Conservation (phyloP, 30 jellyfish, hydroid and myxozoan species). For the Turritopsis rubra region DNA sequence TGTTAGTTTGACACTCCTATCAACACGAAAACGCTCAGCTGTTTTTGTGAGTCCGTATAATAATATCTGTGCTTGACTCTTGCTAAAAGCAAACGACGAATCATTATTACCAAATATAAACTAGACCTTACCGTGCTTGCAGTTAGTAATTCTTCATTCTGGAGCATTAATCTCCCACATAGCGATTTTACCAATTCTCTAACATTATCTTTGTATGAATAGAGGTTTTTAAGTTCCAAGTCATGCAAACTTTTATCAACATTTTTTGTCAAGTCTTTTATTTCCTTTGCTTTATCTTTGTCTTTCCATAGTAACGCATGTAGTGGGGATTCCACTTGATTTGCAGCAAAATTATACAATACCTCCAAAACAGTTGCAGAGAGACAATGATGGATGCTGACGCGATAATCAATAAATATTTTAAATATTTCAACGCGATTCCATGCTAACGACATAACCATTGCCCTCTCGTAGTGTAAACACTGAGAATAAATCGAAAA, state of each 20-base stretch:
- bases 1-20: too few species aligned
- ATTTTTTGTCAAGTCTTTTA: neutral
- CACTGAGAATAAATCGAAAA: neutral
- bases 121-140: neutral
- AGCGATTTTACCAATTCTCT: neutral
- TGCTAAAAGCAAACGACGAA: too few species aligned
- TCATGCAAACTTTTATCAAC: neutral
- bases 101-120: neutral
- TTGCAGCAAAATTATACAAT: constrained; percentile 37
- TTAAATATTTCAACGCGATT: constrained; percentile 74
- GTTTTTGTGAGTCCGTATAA: too few species aligned
- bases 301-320: too few species aligned
- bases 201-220: neutral
- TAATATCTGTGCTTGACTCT: too few species aligned
- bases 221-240: neutral
- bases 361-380: constrained; percentile 40
- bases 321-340: neutral
- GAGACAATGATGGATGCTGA: constrained; percentile 45
- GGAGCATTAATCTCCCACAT: neutral
- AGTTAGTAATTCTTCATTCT: neutral
- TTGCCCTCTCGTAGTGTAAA: constrained; percentile 38
- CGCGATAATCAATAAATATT: constrained; percentile 67
- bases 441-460: constrained; percentile 63
- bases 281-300: neutral
- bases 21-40: too few species aligned